Conservation (phyloP, 1,140 invertebrate genomes). For the Pseudomyrmex cubaensis region DNA sequence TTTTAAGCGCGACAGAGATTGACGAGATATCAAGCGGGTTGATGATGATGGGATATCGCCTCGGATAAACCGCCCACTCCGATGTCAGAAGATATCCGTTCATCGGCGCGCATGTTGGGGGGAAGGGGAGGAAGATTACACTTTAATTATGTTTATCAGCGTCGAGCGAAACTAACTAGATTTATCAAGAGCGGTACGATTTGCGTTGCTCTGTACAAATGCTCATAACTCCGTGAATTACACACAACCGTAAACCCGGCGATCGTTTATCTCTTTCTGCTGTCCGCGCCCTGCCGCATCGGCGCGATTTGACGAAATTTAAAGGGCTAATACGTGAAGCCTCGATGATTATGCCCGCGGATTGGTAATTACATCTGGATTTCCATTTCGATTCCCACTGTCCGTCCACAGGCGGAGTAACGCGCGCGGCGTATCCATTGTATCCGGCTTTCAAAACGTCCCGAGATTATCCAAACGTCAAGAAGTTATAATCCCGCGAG, state of each 20-base stretch:
- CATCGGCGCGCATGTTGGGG: background rate
- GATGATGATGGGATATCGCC: slow-evolving; percentile 5
- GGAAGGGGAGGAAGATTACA: slow-evolving; percentile 57
- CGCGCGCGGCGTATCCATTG: slow-evolving; percentile 34
- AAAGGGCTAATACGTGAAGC: slow-evolving; percentile 69
- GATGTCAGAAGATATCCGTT: slow-evolving; percentile 26
- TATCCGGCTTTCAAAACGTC: slow-evolving; percentile 45
- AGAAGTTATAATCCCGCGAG: slow-evolving; percentile 56
- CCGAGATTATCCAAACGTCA: slow-evolving; percentile 53
- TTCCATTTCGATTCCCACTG: slow-evolving; percentile 61
- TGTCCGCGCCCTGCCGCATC: slow-evolving; percentile 18
- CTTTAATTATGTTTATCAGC: slow-evolving; percentile 77
- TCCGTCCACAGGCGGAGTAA: slow-evolving; percentile 10
- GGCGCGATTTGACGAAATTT: slow-evolving; percentile 71
- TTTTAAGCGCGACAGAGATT: slow-evolving; percentile 12
- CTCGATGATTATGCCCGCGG: slow-evolving; percentile 68
- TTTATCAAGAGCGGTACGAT: slow-evolving; percentile 72
- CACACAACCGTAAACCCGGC: slow-evolving; percentile 53
- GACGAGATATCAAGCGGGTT: slow-evolving; percentile 16
- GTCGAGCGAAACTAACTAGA: slow-evolving; percentile 67
- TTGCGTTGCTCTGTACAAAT: slow-evolving; percentile 62
- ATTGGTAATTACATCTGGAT: slow-evolving; percentile 68
- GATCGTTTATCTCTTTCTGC: slow-evolving; percentile 55
- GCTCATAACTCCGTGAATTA: slow-evolving; percentile 68
- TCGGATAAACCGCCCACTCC: background rate